Evolutionary conservation across 2,113 vertebrate species (phyloP).

Genomic region (Myxocyprinus asiaticus): DNA sequence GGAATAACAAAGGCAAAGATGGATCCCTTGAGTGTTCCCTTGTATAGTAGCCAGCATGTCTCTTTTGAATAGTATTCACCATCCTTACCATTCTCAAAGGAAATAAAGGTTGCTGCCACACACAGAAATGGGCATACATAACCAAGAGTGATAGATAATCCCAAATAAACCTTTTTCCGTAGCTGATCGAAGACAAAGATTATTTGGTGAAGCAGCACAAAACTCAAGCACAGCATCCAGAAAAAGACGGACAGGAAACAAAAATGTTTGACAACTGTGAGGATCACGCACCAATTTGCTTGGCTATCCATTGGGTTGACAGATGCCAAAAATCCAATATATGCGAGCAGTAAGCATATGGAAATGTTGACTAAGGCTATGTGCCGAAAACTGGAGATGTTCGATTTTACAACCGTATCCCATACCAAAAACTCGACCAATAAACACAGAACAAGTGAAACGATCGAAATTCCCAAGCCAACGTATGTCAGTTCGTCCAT

Average conservation of each 20-base stretch:
- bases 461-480: conserved; percentile 78
- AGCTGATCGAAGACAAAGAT: conserved; percentile 82
- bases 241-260: conserved; percentile 89
- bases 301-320: accelerated
- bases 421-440: conserved; percentile 82
- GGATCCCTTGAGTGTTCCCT: conserved; percentile 67
- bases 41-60: conserved; percentile 83
- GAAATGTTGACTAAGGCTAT: conserved; percentile 85
- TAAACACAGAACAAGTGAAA: conserved; percentile 79
- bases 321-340: conserved; percentile 78
- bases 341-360: conserved; percentile 78
- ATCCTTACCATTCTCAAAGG: conserved; percentile 53
- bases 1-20: conserved; percentile 82
- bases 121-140: conserved; percentile 84
- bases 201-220: conserved; percentile 86
- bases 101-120: conserved; percentile 73
- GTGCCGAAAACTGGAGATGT: conserved; percentile 83
- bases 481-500: conserved; percentile 71
- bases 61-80: conserved; percentile 64
- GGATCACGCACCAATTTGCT: conserved; percentile 63
- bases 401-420: conserved; percentile 85
- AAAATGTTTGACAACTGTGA: conserved; percentile 84
- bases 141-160: conserved; percentile 76
- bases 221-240: conserved; percentile 90
- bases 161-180: conserved; percentile 80